Evolutionary conservation across 2,888 invertebrate species (phyloP), one percentile per base, ranked within the genome.

Genomic region (Diaperis boleti): DNA sequence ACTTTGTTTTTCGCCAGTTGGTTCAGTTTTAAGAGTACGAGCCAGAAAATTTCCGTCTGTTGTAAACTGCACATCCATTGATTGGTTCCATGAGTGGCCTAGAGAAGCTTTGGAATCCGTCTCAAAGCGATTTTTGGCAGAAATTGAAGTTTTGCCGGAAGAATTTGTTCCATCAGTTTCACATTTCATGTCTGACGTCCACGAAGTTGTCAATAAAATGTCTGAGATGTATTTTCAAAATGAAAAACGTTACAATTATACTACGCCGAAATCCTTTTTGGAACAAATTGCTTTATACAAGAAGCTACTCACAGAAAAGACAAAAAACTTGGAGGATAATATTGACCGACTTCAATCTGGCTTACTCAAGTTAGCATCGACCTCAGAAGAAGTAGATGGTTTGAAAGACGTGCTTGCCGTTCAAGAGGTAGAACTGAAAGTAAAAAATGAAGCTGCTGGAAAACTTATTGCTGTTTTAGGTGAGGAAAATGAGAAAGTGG

Each of bases 71-170:
- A 94, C 96, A 0, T 89, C 93, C 10, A 96, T 97, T 68, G 91
- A 97, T 81, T 97, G 97, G 96, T 97, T 97, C 82, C 96, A 97
- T 79, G 94, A 96, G 77, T 98, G 97, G 97, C 97, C 97, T 0
- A 87, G 88, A 75, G 92, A 95, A 77, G 97, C 97, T 20, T 83
- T 98, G 73, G 87, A 91, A 66, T 95, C 95, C 26, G 97, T 98
- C 1, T 95, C 96, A 7, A 85, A 85, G 68, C 84, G 92, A 64
- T 97, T 97, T 80, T 83, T 96, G 22, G 83, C 88, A 3, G 91
- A 93, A 78, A 88, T 94, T 10, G 87, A 90, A 62, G 85, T 89
- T 7, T 81, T 96, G 56, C 89, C 91, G 70, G 90, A 69, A 13
- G 73, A 82, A 2, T 78, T 92, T 4, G 83, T 88, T 0, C 83